phyloP scores from a whole-genome alignment of 2,797 vertebrate species.

The Crypturellus tataupa region DNA sequence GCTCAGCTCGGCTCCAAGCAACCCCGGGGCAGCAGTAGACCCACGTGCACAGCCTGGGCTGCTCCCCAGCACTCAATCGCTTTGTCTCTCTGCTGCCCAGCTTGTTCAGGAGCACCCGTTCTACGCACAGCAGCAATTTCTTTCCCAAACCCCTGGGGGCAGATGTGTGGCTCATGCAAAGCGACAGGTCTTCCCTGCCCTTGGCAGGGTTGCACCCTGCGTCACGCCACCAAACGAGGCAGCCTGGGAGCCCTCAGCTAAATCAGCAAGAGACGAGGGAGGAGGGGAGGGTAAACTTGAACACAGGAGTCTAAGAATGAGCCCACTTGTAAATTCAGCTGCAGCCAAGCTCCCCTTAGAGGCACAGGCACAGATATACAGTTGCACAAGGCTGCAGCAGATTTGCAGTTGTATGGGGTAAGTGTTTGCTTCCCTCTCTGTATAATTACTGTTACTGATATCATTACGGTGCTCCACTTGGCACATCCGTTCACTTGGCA shows the following conservation, averaged over 20 bases:
- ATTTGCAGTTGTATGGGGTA: conserved; percentile 36
- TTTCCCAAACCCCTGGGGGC: neutral
- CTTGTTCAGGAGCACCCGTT: neutral
- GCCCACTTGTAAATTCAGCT: neutral
- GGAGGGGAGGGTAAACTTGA: neutral
- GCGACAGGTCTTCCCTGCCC: fast-evolving
- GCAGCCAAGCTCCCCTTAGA: neutral
- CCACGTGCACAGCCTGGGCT: fast-evolving
- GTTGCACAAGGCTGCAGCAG: neutral
- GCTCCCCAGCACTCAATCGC: fast-evolving
- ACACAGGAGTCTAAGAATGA: conserved; percentile 26
- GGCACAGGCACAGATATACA: neutral
- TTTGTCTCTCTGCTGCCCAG: neutral
- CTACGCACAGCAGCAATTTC: fast-evolving
- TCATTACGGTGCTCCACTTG: conserved; percentile 44
- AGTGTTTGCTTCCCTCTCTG: conserved; percentile 48
- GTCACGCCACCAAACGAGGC: fast-evolving
- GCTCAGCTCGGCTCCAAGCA: neutral
- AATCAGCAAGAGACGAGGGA: fast-evolving
- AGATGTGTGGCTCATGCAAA: neutral
- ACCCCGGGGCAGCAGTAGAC: too few species aligned
- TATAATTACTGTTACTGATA: conserved; percentile 54
- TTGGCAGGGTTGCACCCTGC: neutral
- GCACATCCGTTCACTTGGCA: conserved; percentile 63
- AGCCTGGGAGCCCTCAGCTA: neutral